Evolutionary conservation across 1,140 invertebrate genomes (phyloP), one percentile per base, ranked within the genome.

Genomic region (Hypsibius dujardini): DNA sequence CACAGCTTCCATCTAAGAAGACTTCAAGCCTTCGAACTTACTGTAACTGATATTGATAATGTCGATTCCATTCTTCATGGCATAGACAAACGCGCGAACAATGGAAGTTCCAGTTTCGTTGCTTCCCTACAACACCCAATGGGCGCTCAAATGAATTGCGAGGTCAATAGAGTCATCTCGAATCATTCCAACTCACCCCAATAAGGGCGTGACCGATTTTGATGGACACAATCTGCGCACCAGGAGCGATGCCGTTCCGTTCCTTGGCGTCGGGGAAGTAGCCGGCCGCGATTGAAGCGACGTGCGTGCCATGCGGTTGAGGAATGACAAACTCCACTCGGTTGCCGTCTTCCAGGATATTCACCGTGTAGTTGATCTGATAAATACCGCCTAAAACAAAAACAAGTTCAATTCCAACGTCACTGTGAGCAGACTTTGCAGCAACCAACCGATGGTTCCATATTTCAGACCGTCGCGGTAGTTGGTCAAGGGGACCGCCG

Each of bases 41-140:
- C 95, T 95, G 77, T 96, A 98, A 77, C 92, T 96, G 89, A 95
- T 96, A 80, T 98, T 98, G 71, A 98, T 90, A 0, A 97, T 86
- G 78, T 97, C 88, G 73, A 82, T 81, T 72, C 81, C 79, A 15
- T 86, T 80, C 76, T 88, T 84, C 86, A 90, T 90, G 40, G 90
- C 81, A 78, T 87, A 86, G 73, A 89, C 88, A 83, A 95, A 94
- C 28, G 93, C 92, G 74, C 94, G 81, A 0, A 92, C 86, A 1
- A 98, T 77, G 0, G 90, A 89, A 0, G 90, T 87, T 15, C 92
- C 93, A 0, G 95, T 98, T 83, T 98, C 95, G 94, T 97, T 97
- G 1, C 90, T 89, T 2, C 86, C 78, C 12, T 67, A 84, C 1
- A 98, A 80, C 1, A n/a, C n/a, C n/a, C n/a, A n/a, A n/a, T n/a